Conservation (phyloP, 2,113 vertebrate genomes). For the Psilopsiagon aymara region DNA sequence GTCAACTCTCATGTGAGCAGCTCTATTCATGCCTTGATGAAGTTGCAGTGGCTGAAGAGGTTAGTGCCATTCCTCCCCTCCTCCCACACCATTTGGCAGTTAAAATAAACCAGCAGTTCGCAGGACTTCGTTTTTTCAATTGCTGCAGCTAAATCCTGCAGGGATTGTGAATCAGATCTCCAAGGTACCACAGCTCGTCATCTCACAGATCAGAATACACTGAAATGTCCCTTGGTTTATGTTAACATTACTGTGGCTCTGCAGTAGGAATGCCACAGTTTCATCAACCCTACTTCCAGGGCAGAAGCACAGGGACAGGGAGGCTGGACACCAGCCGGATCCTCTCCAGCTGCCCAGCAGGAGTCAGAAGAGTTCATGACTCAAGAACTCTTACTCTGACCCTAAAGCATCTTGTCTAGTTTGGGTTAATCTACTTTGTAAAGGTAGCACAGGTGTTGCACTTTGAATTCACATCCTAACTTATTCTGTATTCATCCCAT, state of each 20-base stretch:
- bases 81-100: neutral
- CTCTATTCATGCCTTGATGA: neutral
- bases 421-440: neutral
- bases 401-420: neutral
- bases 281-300: neutral
- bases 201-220: neutral
- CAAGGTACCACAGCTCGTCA: fast-evolving
- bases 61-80: neutral
- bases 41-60: neutral
- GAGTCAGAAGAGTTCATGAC: neutral
- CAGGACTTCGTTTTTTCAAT: neutral
- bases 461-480: neutral
- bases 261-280: neutral
- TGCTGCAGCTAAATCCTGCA: neutral
- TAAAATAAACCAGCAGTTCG: neutral
- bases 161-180: neutral
- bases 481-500: neutral
- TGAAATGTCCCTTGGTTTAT: neutral
- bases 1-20: neutral
- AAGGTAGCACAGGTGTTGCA: neutral
- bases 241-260: neutral
- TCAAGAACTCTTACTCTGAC: neutral
- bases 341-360: neutral
- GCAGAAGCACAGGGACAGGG: neutral
- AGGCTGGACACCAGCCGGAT: fast-evolving